Base-by-base conservation (phyloP, 2,113 vertebrate genomes). In the Coptodon bakossiorum region DNA sequence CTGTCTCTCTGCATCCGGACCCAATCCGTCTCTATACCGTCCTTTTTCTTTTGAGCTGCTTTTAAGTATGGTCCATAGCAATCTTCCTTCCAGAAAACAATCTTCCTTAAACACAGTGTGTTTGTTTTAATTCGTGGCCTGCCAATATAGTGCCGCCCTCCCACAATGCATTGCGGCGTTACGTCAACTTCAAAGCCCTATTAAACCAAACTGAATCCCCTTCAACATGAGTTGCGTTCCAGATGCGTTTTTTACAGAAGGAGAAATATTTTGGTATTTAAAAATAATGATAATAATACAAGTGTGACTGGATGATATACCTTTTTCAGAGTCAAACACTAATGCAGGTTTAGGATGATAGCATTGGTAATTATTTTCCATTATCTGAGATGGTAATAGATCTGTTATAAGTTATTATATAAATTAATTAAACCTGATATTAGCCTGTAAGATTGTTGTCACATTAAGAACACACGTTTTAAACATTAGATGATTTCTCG, bases 141-240 rank as follows among this genome's bases (percentile, higher is more conserved):
- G 57, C 57, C 57, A 61, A 0, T 31, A 61, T 31, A 27, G 27
- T 52, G 48, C 17, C 8, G 0, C 17, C 4, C 57, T 61, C 57
- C 57, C 57, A 61, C 57, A 61, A 19, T 34, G 29, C 57, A 61
- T 61, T 61, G 57, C 0, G 3, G 5, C 14, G 1, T 17, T 17
- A 61, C 1, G 8, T 61, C 57, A 61, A 31, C 29, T 61, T 16
- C 5, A 34, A 61, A 61, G 16, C 57, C 57, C 16, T 34, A 29
- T 13, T 9, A 76, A 34, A 73, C 3, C 12, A 56, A 68, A 57
- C 14, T 13, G 11, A 52, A 56, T 2, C 2, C 17, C 9, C 22
- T 54, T 7, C 13, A 0, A 54, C n/a, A 48, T 24, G 10, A 71
- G 73, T 29, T 4, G 11, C 0, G 6, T 76, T 7, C 68, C 68